phyloP scores from a whole-genome alignment of 2,888 invertebrate genomes.

The Noctua janthe region DNA sequence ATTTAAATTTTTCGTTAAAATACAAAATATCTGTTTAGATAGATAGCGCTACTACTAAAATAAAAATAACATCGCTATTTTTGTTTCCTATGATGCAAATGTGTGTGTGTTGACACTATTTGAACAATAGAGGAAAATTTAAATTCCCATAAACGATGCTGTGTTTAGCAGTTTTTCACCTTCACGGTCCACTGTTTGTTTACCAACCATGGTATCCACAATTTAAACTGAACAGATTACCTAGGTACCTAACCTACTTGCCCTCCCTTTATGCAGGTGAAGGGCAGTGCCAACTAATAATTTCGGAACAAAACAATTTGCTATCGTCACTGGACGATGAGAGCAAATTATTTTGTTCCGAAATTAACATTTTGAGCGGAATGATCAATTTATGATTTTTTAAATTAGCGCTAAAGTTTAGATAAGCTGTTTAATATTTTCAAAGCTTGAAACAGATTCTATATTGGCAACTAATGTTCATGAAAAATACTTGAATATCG shows the following conservation, averaged over 20 bases:
- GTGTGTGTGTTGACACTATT: neutral
- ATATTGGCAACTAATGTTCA: neutral
- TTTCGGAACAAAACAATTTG: no score
- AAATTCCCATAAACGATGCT: constrained; percentile 16
- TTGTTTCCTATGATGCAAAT: neutral
- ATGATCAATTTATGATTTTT: no score
- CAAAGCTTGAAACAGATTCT: neutral
- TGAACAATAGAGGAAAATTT: neutral
- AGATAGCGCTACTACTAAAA: no score
- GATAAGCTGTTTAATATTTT: neutral
- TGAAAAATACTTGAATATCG: neutral
- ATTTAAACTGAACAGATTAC: neutral
- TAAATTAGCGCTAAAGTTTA: neutral
- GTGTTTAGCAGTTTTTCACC: constrained; percentile 6
- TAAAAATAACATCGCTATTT: neutral
- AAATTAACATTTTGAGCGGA: neutral
- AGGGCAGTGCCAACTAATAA: no score
- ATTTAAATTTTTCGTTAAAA: no score
- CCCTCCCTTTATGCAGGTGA: neutral
- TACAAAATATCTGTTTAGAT: neutral
- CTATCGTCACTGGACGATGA: neutral
- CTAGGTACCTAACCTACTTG: neutral
- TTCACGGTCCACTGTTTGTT: constrained; percentile 17
- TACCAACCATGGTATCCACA: neutral
- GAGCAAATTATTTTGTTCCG: neutral